Base-by-base conservation (phyloP, 2,797 vertebrate species). In the Phoeniculus purpureus region DNA sequence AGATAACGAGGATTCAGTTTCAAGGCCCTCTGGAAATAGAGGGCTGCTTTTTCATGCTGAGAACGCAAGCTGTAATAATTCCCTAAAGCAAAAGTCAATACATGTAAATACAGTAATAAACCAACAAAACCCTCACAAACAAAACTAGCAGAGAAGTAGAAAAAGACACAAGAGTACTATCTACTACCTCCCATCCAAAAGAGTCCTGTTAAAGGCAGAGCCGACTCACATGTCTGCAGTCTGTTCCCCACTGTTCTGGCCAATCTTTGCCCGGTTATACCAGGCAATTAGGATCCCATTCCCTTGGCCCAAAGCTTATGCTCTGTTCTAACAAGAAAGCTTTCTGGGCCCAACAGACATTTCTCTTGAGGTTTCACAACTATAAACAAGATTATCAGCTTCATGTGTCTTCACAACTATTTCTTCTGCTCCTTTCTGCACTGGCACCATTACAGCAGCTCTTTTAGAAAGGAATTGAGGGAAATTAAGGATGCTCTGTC, bases 21-120 rank as follows among this genome's bases (percentile, higher is more conserved):
- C 89, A 99, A 98, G 22, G 99, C 99, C 56, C 99, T 98, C 97
- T 99, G 99, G 95, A 99, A 99, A 98, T 99, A 99, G 45, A 99
- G 97, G 5, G 99, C 99, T 72, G 99, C 99, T 95, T 99, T 99
- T 96, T 99, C 99, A 91, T 99, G 99, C 94, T 99, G 99, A 65
- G 99, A 99, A 70, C 99, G 99, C 89, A 99, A 98, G 75, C 99
- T 99, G 83, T 99, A 99, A 91, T 99, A 99, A 98, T 99, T 99
- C 20, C 99, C 99, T 99, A 85, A 50, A 95, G 89, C 85, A 64
- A 58, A 83, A 87, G 77, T 64, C 26, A 96, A 34, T 72, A 81
- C 31, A 71, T 56, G 80, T 61, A 92, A 64, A 71, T 43, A 61
- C 56, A 47, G 0, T 23, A 15, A 29, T 21, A 21, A 88, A 61